Percentiles rank a stretch among this genome's conserved stretches.
These are phyloP conservation scores for Calidris pugnax DNA, from an alignment of 2,113 vertebrate genomes.

Conservation along the genomic window DNA sequence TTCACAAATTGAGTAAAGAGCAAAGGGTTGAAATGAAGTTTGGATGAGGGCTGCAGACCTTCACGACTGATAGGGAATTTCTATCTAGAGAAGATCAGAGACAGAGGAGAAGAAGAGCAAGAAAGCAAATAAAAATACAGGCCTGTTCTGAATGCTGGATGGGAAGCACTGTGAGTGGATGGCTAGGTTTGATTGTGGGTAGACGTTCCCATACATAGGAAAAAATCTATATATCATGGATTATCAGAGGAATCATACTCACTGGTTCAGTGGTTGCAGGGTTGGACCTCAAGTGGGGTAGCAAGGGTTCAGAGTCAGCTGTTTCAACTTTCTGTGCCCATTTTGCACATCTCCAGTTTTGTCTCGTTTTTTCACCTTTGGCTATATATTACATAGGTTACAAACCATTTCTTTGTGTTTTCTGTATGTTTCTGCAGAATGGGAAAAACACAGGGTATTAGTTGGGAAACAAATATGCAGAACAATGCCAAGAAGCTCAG, in stretches of 20 bases:
- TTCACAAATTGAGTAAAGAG: not conserved
- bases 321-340: not conserved
- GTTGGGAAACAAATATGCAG: not conserved
- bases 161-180: not conserved
- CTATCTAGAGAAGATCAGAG: not conserved
- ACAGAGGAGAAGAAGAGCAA: not conserved
- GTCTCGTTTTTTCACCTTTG: not conserved
- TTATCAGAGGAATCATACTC: not conserved
- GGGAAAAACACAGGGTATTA: not conserved
- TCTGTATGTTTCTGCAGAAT: not conserved
- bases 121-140: not conserved
- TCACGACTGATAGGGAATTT: not conserved
- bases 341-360: not conserved
- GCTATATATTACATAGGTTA: not conserved
- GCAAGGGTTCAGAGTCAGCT: not conserved
- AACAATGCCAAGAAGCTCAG: not conserved
- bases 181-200: not conserved
- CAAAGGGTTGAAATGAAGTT: not conserved
- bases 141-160: not conserved
- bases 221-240: not conserved
- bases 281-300: not conserved
- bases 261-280: not conserved
- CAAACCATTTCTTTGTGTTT: not conserved
- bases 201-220: not conserved
- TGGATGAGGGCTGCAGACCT: not conserved